A percentile compares a stretch with the other conserved stretches of the same genome.
Conservation (phyloP, 2,113 vertebrate genomes). For the Eurypyga helias region DNA sequence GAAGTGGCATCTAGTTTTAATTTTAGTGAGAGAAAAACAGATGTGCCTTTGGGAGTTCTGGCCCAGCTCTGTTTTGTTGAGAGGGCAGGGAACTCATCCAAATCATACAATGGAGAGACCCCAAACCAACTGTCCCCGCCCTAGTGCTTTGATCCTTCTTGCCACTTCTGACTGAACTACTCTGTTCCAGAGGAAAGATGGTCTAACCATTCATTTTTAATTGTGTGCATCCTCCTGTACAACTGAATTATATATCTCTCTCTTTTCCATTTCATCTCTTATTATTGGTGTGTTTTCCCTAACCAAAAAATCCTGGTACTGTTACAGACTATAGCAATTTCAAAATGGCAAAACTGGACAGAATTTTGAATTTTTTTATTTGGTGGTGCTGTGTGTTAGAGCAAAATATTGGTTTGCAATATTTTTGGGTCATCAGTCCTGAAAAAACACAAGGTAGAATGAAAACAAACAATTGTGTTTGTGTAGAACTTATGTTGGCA, state of each 20-base stretch:
- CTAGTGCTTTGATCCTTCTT: not conserved
- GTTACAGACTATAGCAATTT: not conserved
- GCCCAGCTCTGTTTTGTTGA: not conserved
- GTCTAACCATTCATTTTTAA: not conserved
- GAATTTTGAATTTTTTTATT: not conserved
- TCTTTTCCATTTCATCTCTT: not conserved
- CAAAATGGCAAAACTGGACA: not conserved
- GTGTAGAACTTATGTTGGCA: not conserved
- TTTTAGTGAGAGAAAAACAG: slow-evolving; percentile 40
- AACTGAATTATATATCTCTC: not conserved
- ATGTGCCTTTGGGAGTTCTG: not conserved
- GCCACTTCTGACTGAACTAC: not conserved
- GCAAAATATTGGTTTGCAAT: not conserved
- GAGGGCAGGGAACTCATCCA: not conserved
- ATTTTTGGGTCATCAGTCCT: not conserved
- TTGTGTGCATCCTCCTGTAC: not conserved
- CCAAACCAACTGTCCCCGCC: not conserved
- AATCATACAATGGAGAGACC: not conserved
- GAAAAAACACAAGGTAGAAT: not conserved
- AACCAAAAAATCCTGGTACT: not conserved
- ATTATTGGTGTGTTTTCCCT: not conserved
- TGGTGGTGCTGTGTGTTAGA: fast-evolving
- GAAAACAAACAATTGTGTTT: not conserved
- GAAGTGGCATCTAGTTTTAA: slow-evolving; percentile 52
- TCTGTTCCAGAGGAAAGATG: not conserved